Evolutionary conservation across 2,113 vertebrate genomes (phyloP), one percentile per base, ranked within the genome.

Genomic region (Holacanthus passer): DNA sequence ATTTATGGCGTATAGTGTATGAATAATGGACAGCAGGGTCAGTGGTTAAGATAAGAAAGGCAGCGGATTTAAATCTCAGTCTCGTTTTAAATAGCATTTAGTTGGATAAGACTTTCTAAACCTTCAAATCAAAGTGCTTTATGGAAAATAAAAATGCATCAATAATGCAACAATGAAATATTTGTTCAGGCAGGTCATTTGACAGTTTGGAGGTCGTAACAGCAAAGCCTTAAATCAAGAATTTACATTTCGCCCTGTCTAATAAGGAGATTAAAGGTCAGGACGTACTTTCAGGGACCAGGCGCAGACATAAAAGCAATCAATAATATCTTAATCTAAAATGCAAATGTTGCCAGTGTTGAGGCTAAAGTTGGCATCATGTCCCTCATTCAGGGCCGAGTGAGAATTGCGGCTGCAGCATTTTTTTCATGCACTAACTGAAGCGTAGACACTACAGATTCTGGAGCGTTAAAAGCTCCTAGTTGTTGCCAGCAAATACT

Each of bases 1-100:
- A 88, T 91, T 88, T 93, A 88, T 74, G 76, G 35, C 6, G 3
- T 20, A 35, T 37, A 37, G 5, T 37, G 8, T 4, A 37, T 82
- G 52, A 80, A 64, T 75, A 68, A 79, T 45, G 69, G 63, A 13
- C 1, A 20, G 45, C 22, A 5, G 24, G 27, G 31, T n/a, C 7
- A 2, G 53, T 63, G 41, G 50, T 68, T 59, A 32, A 77, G 60
- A 60, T 32, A 41, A 19, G 77, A 55, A 70, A 32, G 48, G 62
- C n/a, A 56, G 24, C 24, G 29, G 41, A 13, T 69, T 75, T 69
- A 70, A 45, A 71, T 62, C 48, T 35, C 8, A 6, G 3, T 27
- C 9, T 27, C 6, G 58, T 55, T 65, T 31, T 12, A 31, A 52
- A 60, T 31, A 59, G 9, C 12, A 24, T 76, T 37, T 11, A 56